Evolutionary conservation across 2,888 invertebrate species (phyloP).

Genomic region (Pandemis corylana): DNA sequence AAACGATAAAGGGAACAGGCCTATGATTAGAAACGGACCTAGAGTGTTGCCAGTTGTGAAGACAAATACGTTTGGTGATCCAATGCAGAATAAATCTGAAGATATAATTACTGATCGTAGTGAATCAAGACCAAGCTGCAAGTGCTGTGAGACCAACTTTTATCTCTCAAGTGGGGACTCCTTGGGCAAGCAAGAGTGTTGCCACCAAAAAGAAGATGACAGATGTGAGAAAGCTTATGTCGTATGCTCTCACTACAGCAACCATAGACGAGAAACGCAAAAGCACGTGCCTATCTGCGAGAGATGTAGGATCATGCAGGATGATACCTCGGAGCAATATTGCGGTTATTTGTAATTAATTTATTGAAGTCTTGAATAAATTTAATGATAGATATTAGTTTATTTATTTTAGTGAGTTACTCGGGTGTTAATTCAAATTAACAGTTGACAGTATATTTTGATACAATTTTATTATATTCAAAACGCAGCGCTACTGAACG

Average conservation of each 20-base stretch:
- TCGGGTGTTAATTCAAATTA: too few species aligned
- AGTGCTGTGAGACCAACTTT: constrained; percentile 58
- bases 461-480: too few species aligned
- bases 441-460: too few species aligned
- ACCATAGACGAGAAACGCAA: constrained; percentile 46
- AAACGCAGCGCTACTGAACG: too few species aligned
- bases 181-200: constrained; percentile 51
- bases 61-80: constrained; percentile 45
- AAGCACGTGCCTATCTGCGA: constrained; percentile 53
- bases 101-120: constrained; percentile 37
- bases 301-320: constrained; percentile 48
- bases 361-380: neutral
- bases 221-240: constrained; percentile 57
- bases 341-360: constrained; percentile 7
- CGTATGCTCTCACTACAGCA: constrained; percentile 61
- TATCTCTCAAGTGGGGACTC: constrained; percentile 70
- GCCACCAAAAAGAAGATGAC: constrained; percentile 47
- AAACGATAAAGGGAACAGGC: constrained; percentile 61
- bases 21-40: constrained; percentile 67
- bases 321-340: constrained; percentile 42
- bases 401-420: neutral
- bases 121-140: constrained; percentile 45
- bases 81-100: constrained; percentile 30
- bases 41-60: constrained; percentile 75
- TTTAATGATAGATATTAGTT: neutral